Base-by-base conservation (phyloP, 2,888 invertebrate genomes). In the Drosophila vallismaia region DNA sequence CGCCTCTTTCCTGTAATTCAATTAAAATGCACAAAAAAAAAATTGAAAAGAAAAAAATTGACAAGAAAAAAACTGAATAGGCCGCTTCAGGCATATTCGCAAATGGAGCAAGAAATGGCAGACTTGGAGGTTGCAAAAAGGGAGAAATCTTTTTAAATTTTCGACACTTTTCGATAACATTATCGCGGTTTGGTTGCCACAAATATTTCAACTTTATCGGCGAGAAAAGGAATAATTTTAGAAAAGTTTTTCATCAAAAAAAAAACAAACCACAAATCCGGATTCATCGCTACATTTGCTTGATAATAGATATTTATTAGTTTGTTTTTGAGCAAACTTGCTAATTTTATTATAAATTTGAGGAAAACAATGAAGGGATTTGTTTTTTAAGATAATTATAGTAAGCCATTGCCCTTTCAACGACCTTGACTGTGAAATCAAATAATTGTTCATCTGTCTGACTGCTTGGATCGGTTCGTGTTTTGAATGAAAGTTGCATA, bases 391-490 rank as follows among this genome's bases (percentile, higher is more conserved):
- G 10, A 33, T 4, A 33, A 10, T 4, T 4, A 36, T 36, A 12
- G 10, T 4, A 46, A 62, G 62, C 26, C 51, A 24, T 24, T 24
- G 45, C 62, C 64, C 64, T 64, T 31, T 19, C 48, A 58, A 19
- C 53, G 73, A 85, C 82, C 82, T 79, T 82, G 86, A 82, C 82
- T 82, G 52, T 84, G 81, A 79, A 72, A 67, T 58, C 64, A 36
- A 50, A 42, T 49, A 49, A 48, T 31, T 42, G 55, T 50, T 38
- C 52, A 40, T 19, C 14, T 19, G 19, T 19, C 19, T 19, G 19
- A 19, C 19, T 19, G 19, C 19, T 50, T 24, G 49, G 48, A 60
- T 56, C 29, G 58, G 10, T 58, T 57, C 40, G 45, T 59, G 26
- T 36, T 64, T 56, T 56, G 33, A 71, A 73, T 62, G 56, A 69